Evolutionary conservation across 2,888 invertebrate species (phyloP).

Genomic region (Cabera pusaria): DNA sequence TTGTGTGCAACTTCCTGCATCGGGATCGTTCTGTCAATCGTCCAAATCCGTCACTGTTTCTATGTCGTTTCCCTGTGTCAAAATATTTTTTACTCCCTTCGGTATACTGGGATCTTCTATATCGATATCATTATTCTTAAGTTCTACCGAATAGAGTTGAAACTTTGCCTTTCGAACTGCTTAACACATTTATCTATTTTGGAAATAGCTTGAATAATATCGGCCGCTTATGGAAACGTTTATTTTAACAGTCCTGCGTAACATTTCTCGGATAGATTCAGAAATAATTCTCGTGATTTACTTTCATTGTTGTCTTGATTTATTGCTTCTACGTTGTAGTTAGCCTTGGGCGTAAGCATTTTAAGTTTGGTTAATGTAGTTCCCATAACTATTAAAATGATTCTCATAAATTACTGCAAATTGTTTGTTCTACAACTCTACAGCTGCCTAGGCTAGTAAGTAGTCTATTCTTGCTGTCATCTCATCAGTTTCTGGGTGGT

Average conservation of each 20-base stretch:
- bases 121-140: conserved; percentile 1
- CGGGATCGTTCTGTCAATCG: conserved; percentile 44
- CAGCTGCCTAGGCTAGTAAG: too few species aligned
- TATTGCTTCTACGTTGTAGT: conserved; percentile 14
- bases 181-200: conserved; percentile 16
- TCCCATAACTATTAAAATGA: conserved; percentile 16
- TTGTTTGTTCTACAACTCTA: too few species aligned
- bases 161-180: conserved; percentile 1
- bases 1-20: conserved; percentile 52
- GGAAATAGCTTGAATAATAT: conserved; percentile 18
- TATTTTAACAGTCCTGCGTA: conserved; percentile 16
- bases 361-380: conserved; percentile 17
- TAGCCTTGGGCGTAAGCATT: conserved; percentile 10
- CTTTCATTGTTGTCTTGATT: conserved; percentile 19
- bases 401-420: conserved; percentile 19
- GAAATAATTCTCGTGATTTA: conserved; percentile 14
- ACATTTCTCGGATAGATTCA: conserved; percentile 8
- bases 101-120: not conserved
- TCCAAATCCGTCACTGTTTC: conserved; percentile 48
- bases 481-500: not conserved
- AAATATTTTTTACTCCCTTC: conserved; percentile 28
- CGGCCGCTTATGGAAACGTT: conserved; percentile 19
- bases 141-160: conserved; percentile 5
- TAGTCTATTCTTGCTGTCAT: too few species aligned
- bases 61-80: conserved; percentile 41